Evolutionary conservation across 2,113 vertebrate genomes (phyloP), one percentile per base, ranked within the genome.

Genomic region (Puma concolor): DNA sequence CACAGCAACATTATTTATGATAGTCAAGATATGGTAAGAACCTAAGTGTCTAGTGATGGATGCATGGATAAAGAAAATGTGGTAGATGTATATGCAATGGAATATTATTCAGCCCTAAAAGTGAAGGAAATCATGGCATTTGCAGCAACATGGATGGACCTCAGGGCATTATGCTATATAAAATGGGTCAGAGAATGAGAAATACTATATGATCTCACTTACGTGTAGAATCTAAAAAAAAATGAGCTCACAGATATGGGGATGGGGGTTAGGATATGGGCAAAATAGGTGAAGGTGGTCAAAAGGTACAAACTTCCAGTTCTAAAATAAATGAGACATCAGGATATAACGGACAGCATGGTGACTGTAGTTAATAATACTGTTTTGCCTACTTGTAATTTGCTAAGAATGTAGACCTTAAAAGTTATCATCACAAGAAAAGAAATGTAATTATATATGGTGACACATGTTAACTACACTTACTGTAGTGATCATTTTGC

Each of bases 401-500:
- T 94, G 41, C 81, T 41, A 41, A 76, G 36, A 41, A 29, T 57
- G 21, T 57, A 79, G 67, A 92, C 72, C 64, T 95, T 88, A 81
- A 89, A 41, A 81, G 25, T 92, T 83, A 25, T 76, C 54, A 38
- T 38, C 76, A n/a, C 15, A 90, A 89, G 54, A 82, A 66, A 95
- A 94, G 7, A 89, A 60, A 29, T 90, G 7, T 90, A 76, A 76
- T 63, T 84, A 66, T 66, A 69, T 71, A 64, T 64, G 57, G n/a
- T 64, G 66, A 87, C 44, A 38, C 10, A 87, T 71, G 17, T 87
- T 95, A 95, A 95, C 64, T 95, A 92, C 25, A 71, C n/a, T 87
- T 92, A 86, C 33, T 86, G 27, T 63, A 50, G 16, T 71, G 36
- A 77, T 76, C 36, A 48, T 77, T 95, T 91, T 54, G 31, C 69